A percentile compares a stretch with the other conserved stretches of the same genome.
Conservation (phyloP, 2,888 invertebrate species). For the Pseudococcus longispinus region DNA sequence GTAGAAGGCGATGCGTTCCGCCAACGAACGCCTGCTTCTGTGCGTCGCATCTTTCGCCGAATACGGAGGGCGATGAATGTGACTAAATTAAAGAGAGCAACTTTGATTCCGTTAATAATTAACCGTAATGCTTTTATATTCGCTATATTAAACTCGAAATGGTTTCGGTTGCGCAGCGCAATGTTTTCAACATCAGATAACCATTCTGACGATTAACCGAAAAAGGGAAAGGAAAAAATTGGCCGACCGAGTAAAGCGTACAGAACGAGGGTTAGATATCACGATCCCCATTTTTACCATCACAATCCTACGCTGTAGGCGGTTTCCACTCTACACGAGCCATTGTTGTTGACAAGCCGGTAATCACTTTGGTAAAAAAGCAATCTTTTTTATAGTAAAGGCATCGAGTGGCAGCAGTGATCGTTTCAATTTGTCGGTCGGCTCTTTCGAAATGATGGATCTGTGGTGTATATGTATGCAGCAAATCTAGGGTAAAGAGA, state of each 20-base stretch:
- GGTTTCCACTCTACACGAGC: conserved; percentile 23
- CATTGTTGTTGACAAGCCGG: conserved; percentile 38
- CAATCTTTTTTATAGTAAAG: conserved; percentile 23
- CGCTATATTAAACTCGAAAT: conserved; percentile 20
- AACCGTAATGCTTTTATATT: conserved; percentile 44
- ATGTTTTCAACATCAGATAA: conserved; percentile 24
- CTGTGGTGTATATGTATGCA: neutral
- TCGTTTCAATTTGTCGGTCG: conserved; percentile 25
- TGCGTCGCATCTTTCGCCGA: neutral
- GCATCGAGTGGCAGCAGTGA: neutral
- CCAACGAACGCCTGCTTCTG: too few species aligned
- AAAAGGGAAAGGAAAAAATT: neutral
- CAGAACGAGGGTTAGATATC: neutral
- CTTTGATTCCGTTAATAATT: conserved; percentile 36
- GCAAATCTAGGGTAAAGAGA: neutral
- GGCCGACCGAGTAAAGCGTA: neutral
- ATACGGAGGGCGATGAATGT: neutral
- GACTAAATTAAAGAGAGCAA: conserved; percentile 28
- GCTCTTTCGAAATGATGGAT: neutral
- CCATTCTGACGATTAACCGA: neutral
- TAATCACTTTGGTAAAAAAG: conserved; percentile 33
- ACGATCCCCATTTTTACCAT: neutral
- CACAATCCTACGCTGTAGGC: conserved; percentile 3
- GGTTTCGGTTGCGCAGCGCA: neutral
- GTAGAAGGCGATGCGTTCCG: neutral